Evolutionary conservation across 2,888 invertebrate genomes (phyloP).

Genomic region (Ichneumon xanthorius): DNA sequence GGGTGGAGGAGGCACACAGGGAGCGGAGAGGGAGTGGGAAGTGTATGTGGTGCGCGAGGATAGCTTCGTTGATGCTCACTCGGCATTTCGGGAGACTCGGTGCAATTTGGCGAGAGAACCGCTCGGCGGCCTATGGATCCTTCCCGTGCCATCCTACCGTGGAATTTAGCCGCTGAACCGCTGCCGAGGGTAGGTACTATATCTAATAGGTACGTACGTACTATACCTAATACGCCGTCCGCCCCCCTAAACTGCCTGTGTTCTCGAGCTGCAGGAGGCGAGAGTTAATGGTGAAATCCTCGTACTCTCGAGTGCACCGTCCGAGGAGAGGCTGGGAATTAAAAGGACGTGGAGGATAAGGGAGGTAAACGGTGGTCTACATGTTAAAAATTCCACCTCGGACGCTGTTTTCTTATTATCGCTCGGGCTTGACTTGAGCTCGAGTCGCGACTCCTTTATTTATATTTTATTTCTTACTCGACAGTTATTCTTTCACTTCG

Average conservation of each 20-base stretch:
- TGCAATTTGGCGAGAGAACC: constrained; percentile 62
- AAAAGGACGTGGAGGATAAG: constrained; percentile 33
- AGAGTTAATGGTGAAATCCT: constrained; percentile 44
- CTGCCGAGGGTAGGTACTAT: constrained; percentile 39
- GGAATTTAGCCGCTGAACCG: constrained; percentile 38
- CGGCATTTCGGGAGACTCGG: constrained; percentile 59
- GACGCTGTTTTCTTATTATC: constrained; percentile 44
- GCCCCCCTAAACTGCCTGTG: not conserved
- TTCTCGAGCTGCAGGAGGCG: constrained; percentile 16
- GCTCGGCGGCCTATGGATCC: constrained; percentile 31
- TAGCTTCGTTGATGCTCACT: constrained; percentile 56
- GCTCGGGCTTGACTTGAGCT: constrained; percentile 25
- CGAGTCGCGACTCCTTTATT: not conserved
- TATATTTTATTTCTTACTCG: constrained; percentile 23
- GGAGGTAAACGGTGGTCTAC: constrained; percentile 1
- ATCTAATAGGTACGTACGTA: constrained; percentile 30
- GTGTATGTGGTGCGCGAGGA: constrained; percentile 46
- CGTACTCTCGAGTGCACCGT: constrained; percentile 30
- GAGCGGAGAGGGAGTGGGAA: constrained; percentile 41
- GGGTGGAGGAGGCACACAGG: constrained; percentile 18
- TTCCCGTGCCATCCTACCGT: constrained; percentile 14
- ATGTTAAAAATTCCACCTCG: constrained; percentile 43
- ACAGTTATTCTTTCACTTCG: constrained; percentile 27
- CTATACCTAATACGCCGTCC: constrained; percentile 29
- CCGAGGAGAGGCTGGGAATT: constrained; percentile 6